Conservation (phyloP, 2,888 invertebrate species). For the Melitaea athalia region DNA sequence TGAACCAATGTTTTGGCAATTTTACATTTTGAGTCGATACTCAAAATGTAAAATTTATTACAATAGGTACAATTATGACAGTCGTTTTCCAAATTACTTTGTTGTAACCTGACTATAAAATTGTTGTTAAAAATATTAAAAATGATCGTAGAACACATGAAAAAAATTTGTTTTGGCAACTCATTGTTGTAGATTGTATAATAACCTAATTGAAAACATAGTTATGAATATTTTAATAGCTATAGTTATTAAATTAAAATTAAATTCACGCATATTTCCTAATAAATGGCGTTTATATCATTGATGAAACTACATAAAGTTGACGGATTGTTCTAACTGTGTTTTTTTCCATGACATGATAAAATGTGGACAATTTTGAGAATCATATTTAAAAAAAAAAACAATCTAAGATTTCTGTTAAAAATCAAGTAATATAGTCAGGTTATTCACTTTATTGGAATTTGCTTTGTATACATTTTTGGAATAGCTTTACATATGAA, state of each 20-base stretch:
- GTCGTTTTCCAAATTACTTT: not conserved
- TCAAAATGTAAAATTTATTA: not conserved
- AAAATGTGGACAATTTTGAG: too few relatives aligned
- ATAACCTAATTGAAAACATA: too few relatives aligned
- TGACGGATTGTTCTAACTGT: too few relatives aligned
- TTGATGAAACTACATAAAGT: too few relatives aligned
- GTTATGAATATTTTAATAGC: too few relatives aligned
- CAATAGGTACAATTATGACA: too few relatives aligned
- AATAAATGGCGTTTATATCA: not conserved
- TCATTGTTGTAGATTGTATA: too few relatives aligned
- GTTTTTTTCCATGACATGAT: too few relatives aligned
- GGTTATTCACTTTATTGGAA: conserved; percentile 2
- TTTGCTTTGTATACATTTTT: conserved; percentile 5
- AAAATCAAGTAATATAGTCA: not conserved
- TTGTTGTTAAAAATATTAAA: not conserved
- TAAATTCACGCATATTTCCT: not conserved
- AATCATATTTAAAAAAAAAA: not conserved
- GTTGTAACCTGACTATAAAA: not conserved
- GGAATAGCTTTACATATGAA: conserved; percentile 22
- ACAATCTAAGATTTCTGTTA: too few relatives aligned
- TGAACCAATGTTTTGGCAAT: too few relatives aligned
- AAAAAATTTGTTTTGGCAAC: too few relatives aligned
- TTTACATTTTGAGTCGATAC: too few relatives aligned
- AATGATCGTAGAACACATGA: not conserved
- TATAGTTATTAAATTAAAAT: not conserved